These are phyloP conservation scores for Notechis scutatus DNA, from an alignment of 2,113 vertebrate species.

Conservation along the genomic window DNA sequence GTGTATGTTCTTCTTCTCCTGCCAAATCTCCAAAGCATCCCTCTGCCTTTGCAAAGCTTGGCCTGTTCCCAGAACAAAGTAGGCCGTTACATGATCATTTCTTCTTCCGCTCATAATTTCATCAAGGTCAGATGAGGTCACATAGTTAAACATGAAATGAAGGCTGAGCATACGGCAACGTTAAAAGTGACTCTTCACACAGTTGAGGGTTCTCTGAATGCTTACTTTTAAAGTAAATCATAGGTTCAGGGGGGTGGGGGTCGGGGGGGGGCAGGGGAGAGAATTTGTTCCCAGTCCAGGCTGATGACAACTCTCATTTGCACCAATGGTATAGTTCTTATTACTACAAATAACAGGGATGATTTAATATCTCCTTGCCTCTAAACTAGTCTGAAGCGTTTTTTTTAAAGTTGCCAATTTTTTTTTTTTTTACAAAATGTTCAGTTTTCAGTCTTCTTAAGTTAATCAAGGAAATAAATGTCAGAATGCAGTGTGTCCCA, in stretches of 20 bases:
- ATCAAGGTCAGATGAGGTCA: not conserved
- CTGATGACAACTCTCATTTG: not conserved
- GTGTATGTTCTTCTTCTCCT: not conserved
- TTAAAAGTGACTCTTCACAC: not conserved
- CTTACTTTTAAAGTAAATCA: not conserved
- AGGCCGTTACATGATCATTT: not conserved
- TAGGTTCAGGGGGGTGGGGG: not conserved
- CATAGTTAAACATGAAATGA: not conserved
- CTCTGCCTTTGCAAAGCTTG: not conserved
- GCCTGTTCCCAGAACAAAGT: not conserved
- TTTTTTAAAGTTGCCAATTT: not conserved
- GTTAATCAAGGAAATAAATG: not conserved
- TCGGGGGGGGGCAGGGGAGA: not conserved
- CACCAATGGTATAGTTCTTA: not conserved
- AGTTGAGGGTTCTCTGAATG: not conserved
- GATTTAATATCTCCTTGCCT: not conserved
- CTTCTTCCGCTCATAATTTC: not conserved
- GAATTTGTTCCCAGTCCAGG: not conserved
- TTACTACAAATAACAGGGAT: not conserved
- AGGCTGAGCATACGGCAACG: not conserved
- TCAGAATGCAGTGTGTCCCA: not conserved
- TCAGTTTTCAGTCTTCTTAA: not conserved
- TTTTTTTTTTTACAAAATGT: not conserved
- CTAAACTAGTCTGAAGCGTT: not conserved
- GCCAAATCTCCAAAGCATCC: not conserved